phyloP scores from a whole-genome alignment of 2,797 vertebrate species.

The Chanos chanos region DNA sequence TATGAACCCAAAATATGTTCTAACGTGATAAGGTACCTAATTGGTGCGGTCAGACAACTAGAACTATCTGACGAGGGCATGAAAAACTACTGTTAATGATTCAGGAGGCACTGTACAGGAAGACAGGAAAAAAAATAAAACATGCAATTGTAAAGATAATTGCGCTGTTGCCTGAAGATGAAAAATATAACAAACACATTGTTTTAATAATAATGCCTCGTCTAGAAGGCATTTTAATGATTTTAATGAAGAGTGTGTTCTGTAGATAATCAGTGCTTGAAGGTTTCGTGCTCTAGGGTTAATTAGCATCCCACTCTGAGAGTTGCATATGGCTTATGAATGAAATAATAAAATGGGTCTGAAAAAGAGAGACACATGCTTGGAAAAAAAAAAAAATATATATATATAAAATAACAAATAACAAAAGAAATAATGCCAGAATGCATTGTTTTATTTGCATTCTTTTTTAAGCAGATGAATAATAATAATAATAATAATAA shows the following conservation, averaged over 20 bases:
- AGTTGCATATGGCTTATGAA: constrained; percentile 37
- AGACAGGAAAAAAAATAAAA: constrained; percentile 22
- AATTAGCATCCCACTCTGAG: constrained; percentile 51
- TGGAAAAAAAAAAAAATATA: too few relatives aligned
- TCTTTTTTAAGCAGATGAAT: too few relatives aligned
- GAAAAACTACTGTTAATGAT: constrained; percentile 34
- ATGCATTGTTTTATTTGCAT: too few relatives aligned
- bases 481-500: too few relatives aligned
- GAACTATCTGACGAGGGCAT: constrained; percentile 8
- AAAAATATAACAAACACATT: constrained; percentile 44
- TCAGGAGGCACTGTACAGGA: constrained; percentile 16
- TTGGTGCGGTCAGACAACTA: constrained; percentile 26
- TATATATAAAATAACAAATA: too few relatives aligned
- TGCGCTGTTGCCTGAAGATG: constrained; percentile 45
- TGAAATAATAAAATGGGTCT: constrained; percentile 30
- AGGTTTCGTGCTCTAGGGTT: constrained; percentile 56
- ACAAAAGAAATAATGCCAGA: too few relatives aligned
- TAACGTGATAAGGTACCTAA: constrained; percentile 18
- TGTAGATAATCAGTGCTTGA: constrained; percentile 57
- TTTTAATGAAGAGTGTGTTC: constrained; percentile 47
- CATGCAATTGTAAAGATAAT: constrained; percentile 49
- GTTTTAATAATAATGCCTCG: constrained; percentile 36
- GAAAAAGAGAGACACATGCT: neutral
- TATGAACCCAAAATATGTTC: constrained; percentile 18
- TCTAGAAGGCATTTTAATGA: constrained; percentile 37